Evolutionary conservation across 2,113 vertebrate genomes (phyloP).

Genomic region (Porphyrio hochstetteri): DNA sequence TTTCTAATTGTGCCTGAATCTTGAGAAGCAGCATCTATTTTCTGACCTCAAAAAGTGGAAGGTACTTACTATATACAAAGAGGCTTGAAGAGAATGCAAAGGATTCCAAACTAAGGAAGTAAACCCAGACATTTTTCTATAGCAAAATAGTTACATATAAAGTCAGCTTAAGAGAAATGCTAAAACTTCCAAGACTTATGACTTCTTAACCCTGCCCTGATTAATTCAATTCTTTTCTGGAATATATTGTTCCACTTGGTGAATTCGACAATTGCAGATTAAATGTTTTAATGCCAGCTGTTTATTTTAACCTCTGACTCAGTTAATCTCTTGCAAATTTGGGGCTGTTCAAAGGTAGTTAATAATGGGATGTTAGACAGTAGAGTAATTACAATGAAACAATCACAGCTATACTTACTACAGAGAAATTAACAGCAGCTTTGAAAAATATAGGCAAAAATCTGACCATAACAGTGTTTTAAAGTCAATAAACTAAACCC

Average conservation of each 20-base stretch:
- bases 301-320: conserved; percentile 69
- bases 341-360: conserved; percentile 65
- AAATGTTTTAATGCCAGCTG: conserved; percentile 66
- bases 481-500: neutral
- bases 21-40: neutral
- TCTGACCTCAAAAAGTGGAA: neutral
- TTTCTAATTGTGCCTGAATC: neutral
- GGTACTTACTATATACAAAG: neutral
- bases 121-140: neutral
- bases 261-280: conserved; percentile 41
- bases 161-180: neutral
- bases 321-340: conserved; percentile 71
- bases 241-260: conserved; percentile 53
- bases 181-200: neutral
- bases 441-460: conserved; percentile 16
- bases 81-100: neutral
- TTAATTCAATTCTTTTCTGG: conserved; percentile 18
- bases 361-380: conserved; percentile 59
- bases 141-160: neutral
- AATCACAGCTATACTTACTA: conserved; percentile 38
- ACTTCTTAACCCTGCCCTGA: conserved; percentile 11
- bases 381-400: conserved; percentile 65
- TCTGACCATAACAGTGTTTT: neutral
- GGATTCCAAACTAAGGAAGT: neutral
- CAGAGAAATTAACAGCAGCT: conserved; percentile 15